phyloP scores from a whole-genome alignment of 1,140 invertebrate genomes.

The Cotesia chilonis region DNA sequence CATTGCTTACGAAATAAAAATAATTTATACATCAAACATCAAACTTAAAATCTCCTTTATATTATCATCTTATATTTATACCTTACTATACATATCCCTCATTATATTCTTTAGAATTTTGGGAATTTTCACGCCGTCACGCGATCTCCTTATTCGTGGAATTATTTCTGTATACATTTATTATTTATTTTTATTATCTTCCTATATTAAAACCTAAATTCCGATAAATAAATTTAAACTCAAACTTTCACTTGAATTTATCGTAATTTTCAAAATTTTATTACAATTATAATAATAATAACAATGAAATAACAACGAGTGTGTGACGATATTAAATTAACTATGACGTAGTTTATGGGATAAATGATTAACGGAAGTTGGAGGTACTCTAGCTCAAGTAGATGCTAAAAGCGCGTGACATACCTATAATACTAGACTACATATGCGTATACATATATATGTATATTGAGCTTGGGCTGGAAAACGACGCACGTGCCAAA shows the following conservation, averaged over 20 bases:
- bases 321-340: background rate
- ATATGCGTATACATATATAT: slow-evolving; percentile 5
- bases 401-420: slow-evolving; percentile 23
- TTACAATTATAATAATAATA: no score
- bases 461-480: background rate
- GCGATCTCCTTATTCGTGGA: slow-evolving; percentile 60
- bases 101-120: slow-evolving; percentile 50
- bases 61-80: background rate
- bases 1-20: slow-evolving; percentile 56
- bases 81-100: slow-evolving; percentile 13
- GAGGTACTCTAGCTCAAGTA: background rate
- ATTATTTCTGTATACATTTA: slow-evolving; percentile 47
- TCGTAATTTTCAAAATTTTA: no score
- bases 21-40: slow-evolving; percentile 36
- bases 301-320: no score
- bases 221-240: background rate
- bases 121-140: slow-evolving; percentile 53
- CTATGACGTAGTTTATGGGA: background rate
- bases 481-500: slow-evolving; percentile 15
- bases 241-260: no score
- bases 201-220: background rate
- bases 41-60: slow-evolving; percentile 17
- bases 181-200: slow-evolving; percentile 25
- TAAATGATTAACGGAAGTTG: slow-evolving; percentile 5
- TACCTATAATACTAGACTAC: slow-evolving; percentile 4